phyloP scores from a whole-genome alignment of 2,113 vertebrate genomes.

The Lanius collurio region DNA sequence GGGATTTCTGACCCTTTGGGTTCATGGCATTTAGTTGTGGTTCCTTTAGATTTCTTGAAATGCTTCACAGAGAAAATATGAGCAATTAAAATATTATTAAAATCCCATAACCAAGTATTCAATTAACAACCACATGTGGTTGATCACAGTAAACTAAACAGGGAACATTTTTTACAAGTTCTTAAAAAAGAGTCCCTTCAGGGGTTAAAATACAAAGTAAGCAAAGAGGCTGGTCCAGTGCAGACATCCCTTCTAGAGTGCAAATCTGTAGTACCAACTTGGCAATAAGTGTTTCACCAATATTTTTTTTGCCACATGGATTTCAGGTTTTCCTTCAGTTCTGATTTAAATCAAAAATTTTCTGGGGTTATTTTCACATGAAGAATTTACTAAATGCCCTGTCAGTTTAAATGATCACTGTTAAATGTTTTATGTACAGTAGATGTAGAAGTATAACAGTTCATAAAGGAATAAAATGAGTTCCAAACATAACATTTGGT shows the following conservation, averaged over 20 bases:
- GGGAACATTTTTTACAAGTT: background rate
- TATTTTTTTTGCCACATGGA: constrained; percentile 37
- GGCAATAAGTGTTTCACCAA: background rate
- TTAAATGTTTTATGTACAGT: constrained; percentile 63
- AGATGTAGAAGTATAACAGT: constrained; percentile 64
- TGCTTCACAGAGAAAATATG: background rate
- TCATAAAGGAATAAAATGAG: constrained; percentile 52
- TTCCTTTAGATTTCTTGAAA: background rate
- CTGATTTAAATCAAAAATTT: constrained; percentile 45
- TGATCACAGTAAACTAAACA: background rate
- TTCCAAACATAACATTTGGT: constrained; percentile 67
- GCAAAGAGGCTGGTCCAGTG: background rate
- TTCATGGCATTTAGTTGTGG: background rate
- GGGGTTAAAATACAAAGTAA: constrained; percentile 22
- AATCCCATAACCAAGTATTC: background rate
- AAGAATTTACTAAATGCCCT: constrained; percentile 53
- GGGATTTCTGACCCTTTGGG: background rate
- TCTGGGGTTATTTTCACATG: constrained; percentile 50
- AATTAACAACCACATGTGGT: background rate
- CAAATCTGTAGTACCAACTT: background rate
- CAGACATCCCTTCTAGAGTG: background rate
- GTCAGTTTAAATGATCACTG: constrained; percentile 58
- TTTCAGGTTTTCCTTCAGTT: constrained; percentile 52
- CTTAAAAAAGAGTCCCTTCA: background rate
- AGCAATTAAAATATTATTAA: background rate